Evolutionary conservation across 2,113 vertebrate genomes (phyloP).

Genomic region (Montifringilla adamsi): DNA sequence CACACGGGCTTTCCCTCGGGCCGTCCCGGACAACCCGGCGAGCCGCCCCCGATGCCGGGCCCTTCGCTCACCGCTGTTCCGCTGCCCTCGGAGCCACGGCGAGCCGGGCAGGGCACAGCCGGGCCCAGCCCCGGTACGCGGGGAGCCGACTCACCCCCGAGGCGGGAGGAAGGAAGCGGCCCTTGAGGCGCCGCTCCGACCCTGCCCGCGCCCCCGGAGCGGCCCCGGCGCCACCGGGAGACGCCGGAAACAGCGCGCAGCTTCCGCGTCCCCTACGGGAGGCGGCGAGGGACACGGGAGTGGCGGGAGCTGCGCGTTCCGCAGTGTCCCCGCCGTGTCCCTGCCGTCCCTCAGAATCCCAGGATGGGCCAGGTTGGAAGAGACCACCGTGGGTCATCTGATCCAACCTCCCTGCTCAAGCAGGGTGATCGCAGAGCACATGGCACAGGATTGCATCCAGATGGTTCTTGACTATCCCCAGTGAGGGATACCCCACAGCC

Average conservation of each 20-base stretch:
- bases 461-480: too few relatives aligned
- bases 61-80: background rate
- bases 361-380: background rate
- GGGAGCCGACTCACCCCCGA: fast-evolving
- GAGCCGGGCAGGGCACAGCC: background rate
- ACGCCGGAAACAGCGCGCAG: background rate
- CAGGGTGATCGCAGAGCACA: background rate
- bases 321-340: background rate
- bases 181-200: fast-evolving
- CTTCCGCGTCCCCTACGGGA: background rate
- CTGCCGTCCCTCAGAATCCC: too few relatives aligned
- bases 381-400: too few relatives aligned
- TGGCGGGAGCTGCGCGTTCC: background rate
- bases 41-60: background rate
- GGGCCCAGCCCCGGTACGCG: fast-evolving
- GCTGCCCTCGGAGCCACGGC: background rate
- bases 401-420: background rate
- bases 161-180: fast-evolving
- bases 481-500: fast-evolving
- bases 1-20: background rate
- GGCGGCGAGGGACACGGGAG: background rate
- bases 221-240: background rate
- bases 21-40: too few relatives aligned
- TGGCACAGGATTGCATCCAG: background rate
- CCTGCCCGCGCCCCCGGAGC: too few relatives aligned